Evolutionary conservation across 2,113 vertebrate genomes (phyloP).

Genomic region (Cheirogaleus medius): DNA sequence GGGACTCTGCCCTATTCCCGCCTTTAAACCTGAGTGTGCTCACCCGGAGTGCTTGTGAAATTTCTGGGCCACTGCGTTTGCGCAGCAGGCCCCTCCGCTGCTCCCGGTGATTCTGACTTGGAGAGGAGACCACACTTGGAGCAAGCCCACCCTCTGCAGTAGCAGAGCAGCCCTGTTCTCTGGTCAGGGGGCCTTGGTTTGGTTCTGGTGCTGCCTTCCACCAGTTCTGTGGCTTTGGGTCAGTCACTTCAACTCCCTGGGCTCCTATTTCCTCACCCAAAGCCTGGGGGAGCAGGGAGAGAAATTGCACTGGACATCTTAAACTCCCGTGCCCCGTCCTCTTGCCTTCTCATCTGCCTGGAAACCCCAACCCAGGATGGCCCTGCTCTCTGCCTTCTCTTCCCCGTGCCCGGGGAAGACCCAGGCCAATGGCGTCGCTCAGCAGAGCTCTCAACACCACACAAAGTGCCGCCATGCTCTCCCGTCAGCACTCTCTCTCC

Average conservation of each 20-base stretch:
- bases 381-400: not conserved
- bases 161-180: not conserved
- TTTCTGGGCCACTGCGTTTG: not conserved
- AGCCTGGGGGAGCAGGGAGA: not conserved
- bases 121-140: not conserved
- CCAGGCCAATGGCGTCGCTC: not conserved
- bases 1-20: not conserved
- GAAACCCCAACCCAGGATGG: not conserved
- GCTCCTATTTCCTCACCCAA: not conserved
- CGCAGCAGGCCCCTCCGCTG: not conserved
- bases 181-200: not conserved
- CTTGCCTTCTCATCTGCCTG: not conserved
- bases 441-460: too few relatives aligned
- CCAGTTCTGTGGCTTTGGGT: not conserved
- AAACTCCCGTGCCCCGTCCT: not conserved
- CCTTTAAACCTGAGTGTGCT: not conserved
- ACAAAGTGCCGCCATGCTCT: not conserved
- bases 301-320: not conserved
- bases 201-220: too few relatives aligned
- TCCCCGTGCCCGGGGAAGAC: fast-evolving
- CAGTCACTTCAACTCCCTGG: not conserved
- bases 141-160: not conserved
- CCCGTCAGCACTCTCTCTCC: not conserved
- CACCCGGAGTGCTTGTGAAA: not conserved
- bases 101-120: not conserved